phyloP scores from a whole-genome alignment of 2,797 vertebrate genomes.

The Neopelma chrysocephalum region DNA sequence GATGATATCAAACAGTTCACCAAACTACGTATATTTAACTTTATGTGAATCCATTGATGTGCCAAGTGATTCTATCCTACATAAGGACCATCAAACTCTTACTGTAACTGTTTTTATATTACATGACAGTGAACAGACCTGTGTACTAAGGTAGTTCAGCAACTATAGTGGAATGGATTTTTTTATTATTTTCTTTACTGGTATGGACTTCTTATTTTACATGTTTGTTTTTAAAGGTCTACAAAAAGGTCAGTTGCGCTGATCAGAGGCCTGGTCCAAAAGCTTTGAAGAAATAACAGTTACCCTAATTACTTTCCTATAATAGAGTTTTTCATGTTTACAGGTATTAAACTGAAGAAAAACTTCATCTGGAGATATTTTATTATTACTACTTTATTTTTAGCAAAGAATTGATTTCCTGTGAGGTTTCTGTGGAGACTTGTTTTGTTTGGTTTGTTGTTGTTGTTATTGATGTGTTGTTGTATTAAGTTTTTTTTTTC shows the following conservation, averaged over 20 bases:
- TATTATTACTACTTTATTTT: background rate
- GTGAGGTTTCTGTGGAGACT: fast-evolving
- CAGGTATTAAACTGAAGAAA: background rate
- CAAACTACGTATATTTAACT: background rate
- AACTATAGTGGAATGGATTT: background rate
- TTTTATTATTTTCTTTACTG: background rate
- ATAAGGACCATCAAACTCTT: background rate
- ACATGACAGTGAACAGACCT: background rate
- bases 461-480: background rate
- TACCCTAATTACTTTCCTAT: background rate
- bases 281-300: background rate
- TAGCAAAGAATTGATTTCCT: background rate
- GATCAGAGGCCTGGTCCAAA: background rate
- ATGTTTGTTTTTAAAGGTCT: background rate
- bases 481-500: background rate
- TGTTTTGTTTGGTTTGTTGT: background rate
- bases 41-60: background rate
- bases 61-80: background rate
- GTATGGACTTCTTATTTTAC: background rate
- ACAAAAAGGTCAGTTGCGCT: background rate
- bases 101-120: background rate
- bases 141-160: background rate
- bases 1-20: background rate
- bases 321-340: background rate
- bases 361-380: background rate